Percentiles rank a stretch among this genome's conserved stretches.
Conservation (phyloP, 2,113 vertebrate species). For the Boleophthalmus pectinirostris region DNA sequence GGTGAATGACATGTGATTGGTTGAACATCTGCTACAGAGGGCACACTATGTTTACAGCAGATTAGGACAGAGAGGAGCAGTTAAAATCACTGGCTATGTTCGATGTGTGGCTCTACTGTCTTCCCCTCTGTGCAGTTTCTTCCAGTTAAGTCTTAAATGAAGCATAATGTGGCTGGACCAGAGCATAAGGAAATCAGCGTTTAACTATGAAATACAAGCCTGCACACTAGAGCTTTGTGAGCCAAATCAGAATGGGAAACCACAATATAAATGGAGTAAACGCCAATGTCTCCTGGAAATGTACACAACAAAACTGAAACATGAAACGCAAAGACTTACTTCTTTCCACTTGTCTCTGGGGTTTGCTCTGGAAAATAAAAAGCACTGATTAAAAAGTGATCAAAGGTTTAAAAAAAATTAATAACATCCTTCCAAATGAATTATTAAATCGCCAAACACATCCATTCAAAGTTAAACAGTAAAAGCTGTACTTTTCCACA, state of each 20-base stretch:
- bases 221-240: slow-evolving; percentile 8
- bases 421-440: background rate
- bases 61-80: slow-evolving; percentile 29
- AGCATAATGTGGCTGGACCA: slow-evolving; percentile 20
- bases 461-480: background rate
- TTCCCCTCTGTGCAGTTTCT: slow-evolving; percentile 23
- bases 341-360: slow-evolving; percentile 83
- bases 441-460: slow-evolving; percentile 15
- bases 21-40: slow-evolving; percentile 22
- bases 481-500: slow-evolving; percentile 10
- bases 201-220: slow-evolving; percentile 38
- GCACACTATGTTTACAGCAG: slow-evolving; percentile 35
- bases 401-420: background rate
- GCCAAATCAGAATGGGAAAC: slow-evolving; percentile 19
- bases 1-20: slow-evolving; percentile 53
- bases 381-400: slow-evolving; percentile 7
- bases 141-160: slow-evolving; percentile 37
- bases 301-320: background rate
- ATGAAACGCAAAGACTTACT: slow-evolving; percentile 78
- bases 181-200: slow-evolving; percentile 33
- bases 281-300: background rate
- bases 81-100: slow-evolving; percentile 17
- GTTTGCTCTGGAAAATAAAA: slow-evolving; percentile 82
- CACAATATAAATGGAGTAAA: slow-evolving; percentile 19
- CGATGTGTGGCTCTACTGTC: slow-evolving; percentile 4